These are phyloP conservation scores for Herpetotheres cachinnans DNA, from an alignment of 2,113 vertebrate species.

Conservation along the genomic window DNA sequence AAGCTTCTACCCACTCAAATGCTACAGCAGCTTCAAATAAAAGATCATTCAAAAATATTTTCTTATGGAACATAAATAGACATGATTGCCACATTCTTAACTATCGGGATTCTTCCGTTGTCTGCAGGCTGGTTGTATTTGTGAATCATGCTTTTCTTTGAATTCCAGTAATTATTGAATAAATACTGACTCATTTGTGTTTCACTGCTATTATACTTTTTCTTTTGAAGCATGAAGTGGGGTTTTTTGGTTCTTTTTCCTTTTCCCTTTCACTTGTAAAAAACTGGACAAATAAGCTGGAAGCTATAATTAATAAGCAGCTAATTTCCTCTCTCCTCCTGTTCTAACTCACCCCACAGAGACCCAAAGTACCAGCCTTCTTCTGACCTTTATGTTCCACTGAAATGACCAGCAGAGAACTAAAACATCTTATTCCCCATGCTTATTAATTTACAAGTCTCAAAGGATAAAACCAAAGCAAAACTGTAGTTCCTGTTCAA, in stretches of 20 bases:
- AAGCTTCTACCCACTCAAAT: not conserved
- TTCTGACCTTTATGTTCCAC: not conserved
- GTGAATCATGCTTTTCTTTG: slow-evolving; percentile 32
- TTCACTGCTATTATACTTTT: slow-evolving; percentile 21
- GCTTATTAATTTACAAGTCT: not conserved
- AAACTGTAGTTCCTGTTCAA: not conserved
- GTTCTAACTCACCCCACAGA: not conserved
- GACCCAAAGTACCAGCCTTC: not conserved
- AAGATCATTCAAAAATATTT: slow-evolving; percentile 29
- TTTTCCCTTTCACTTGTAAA: slow-evolving; percentile 12
- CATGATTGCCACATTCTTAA: not conserved
- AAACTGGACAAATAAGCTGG: slow-evolving; percentile 40
- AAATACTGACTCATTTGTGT: slow-evolving; percentile 57
- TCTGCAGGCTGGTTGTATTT: slow-evolving; percentile 24
- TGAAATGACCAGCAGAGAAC: slow-evolving; percentile 1
- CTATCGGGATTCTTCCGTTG: not conserved
- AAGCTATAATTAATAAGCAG: not conserved
- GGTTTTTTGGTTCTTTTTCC: not conserved
- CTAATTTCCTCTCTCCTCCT: not conserved
- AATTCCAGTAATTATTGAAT: slow-evolving; percentile 58
- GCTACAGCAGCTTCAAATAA: slow-evolving; percentile 14
- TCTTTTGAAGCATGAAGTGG: not conserved
- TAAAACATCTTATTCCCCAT: not conserved
- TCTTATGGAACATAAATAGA: slow-evolving; percentile 42
- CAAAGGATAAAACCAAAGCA: not conserved